phyloP scores from a whole-genome alignment of 2,797 vertebrate species.

The Hafferia zeledoni region DNA sequence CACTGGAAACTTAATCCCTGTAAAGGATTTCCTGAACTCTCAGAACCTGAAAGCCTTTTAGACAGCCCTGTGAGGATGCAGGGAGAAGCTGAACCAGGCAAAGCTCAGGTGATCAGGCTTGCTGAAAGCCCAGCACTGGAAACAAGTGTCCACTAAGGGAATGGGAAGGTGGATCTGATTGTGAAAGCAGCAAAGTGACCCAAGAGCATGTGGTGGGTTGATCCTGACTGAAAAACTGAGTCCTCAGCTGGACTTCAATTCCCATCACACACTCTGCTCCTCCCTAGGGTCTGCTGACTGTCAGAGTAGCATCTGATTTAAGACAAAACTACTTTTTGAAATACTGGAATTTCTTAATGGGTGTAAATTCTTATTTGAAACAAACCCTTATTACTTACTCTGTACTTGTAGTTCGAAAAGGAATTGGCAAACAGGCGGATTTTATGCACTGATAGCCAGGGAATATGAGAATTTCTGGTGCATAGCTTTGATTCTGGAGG shows the following conservation, averaged over 20 bases:
- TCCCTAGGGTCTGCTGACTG: background rate
- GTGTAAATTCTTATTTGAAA: background rate
- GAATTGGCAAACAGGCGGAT: background rate
- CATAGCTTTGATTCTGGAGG: background rate
- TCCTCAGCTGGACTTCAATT: background rate
- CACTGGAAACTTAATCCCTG: background rate
- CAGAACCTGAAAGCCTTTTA: background rate
- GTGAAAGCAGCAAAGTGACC: background rate
- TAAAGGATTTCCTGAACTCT: background rate
- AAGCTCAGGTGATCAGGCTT: background rate
- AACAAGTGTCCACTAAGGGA: background rate
- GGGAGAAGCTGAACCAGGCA: background rate
- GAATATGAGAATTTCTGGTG: constrained; percentile 15
- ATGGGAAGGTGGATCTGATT: background rate
- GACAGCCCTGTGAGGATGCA: background rate
- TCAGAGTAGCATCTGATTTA: background rate
- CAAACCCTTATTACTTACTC: constrained; percentile 8
- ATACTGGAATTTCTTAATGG: background rate
- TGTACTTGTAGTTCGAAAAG: background rate
- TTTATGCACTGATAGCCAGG: constrained; percentile 8
- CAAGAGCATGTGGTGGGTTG: background rate
- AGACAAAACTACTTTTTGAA: background rate
- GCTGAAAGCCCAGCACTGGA: background rate
- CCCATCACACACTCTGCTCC: background rate
- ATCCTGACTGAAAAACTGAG: background rate